Base-by-base conservation (phyloP, 2,888 invertebrate species). In the Smittia aterrima region DNA sequence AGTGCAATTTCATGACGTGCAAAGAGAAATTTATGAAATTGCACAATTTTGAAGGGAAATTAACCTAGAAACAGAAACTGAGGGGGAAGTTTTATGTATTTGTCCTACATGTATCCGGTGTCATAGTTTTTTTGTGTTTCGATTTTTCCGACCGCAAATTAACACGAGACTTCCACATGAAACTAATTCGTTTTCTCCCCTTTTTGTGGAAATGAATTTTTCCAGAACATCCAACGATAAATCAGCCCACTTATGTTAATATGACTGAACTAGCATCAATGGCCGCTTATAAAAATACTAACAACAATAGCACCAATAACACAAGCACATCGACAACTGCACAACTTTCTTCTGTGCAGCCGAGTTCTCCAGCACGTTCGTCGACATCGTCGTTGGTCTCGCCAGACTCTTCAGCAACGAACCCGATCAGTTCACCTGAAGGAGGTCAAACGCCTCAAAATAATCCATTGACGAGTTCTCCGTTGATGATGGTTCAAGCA, bases 221-320 rank as follows among this genome's bases (percentile, higher is more conserved):
- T 75, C 22, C 74, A 77, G 78, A 78, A 74, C 77, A 77, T 47
- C 67, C 77, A 18, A 77, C 77, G 75, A 38, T 72, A 24, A 79
- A 79, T 58, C 90, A 91, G 83, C 95, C 95, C 24, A 88, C 94
- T 79, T 95, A 95, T 83, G 94, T 94, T 79, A 95, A 95, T 82
- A 93, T 94, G 93, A 92, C 93, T 77, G 95, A 95, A 82, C 83
- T 95, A 80, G 93, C 92, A 24, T 90, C 88, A 78, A 86, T 93
- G 84, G 93, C 93, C 58, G 92, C 92, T 11, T 86, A 85, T 83
- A 92, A 86, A 84, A 90, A 83, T 83, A 92, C 75, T 83, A 86
- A 78, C 80, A 47, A 74, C 75, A 72, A 13, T 62, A 62, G 40
- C 20, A 62, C n/a, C 13, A 72, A 64, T 86, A 79, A 80, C 84